Evolutionary conservation across 2,888 invertebrate species (phyloP).

Genomic region (Encarsia formosa): DNA sequence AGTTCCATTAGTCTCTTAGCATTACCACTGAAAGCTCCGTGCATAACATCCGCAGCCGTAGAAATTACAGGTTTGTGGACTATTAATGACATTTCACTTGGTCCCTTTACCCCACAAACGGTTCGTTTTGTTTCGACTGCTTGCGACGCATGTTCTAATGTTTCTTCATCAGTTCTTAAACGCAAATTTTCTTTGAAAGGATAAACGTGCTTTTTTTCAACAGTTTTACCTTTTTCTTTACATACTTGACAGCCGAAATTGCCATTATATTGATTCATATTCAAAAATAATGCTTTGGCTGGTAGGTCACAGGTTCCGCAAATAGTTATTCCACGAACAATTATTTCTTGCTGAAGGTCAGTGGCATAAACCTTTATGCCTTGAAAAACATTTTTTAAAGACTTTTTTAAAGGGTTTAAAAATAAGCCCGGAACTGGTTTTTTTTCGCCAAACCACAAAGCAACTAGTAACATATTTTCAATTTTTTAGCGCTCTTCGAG

Average conservation of each 20-base stretch:
- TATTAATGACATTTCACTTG: constrained; percentile 20
- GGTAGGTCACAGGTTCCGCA: constrained; percentile 21
- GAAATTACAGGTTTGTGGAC: constrained; percentile 4
- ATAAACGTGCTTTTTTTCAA: constrained; percentile 14
- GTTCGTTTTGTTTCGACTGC: constrained; percentile 12
- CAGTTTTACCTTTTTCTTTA: constrained; percentile 9
- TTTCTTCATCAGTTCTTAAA: constrained; percentile 19
- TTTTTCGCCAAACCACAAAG: constrained; percentile 21
- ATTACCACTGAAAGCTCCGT: constrained; percentile 3
- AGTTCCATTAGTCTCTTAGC: not conserved
- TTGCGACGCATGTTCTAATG: constrained; percentile 10
- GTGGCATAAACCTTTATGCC: not conserved
- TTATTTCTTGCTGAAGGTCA: too few species aligned
- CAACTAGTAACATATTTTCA: constrained; percentile 23
- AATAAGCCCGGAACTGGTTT: constrained; percentile 12
- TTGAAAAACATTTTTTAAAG: constrained; percentile 5
- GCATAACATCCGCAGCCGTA: constrained; percentile 24
- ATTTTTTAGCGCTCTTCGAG: constrained; percentile 16
- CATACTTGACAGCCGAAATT: constrained; percentile 22
- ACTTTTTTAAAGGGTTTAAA: constrained; percentile 2
- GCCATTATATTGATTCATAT: constrained; percentile 21
- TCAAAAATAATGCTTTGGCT: constrained; percentile 25
- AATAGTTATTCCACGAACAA: constrained; percentile 18
- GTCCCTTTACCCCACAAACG: constrained; percentile 19
- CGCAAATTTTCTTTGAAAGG: constrained; percentile 10